Evolutionary conservation across 2,797 vertebrate species (phyloP).

Genomic region (Prionace glauca): DNA sequence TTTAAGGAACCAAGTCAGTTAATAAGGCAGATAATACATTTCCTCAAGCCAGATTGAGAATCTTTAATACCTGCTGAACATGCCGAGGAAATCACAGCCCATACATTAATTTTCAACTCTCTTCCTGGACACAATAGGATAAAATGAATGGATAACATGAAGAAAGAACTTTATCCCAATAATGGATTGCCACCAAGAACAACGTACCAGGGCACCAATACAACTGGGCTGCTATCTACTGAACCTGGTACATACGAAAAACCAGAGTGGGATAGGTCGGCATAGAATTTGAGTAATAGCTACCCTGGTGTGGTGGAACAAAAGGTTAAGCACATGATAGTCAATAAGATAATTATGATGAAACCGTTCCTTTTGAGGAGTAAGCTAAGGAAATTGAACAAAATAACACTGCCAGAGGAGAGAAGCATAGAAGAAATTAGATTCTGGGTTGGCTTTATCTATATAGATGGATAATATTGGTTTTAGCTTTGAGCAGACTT

Average conservation of each 20-base stretch:
- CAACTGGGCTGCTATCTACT: background rate
- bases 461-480: background rate
- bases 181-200: background rate
- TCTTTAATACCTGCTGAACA: background rate
- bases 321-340: background rate
- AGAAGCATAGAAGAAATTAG: background rate
- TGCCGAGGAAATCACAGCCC: background rate
- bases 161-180: background rate
- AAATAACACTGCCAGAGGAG: background rate
- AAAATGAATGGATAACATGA: background rate
- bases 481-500: background rate
- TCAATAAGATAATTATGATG: background rate
- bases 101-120: background rate
- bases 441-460: background rate
- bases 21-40: background rate
- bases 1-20: background rate
- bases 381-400: background rate
- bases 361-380: background rate
- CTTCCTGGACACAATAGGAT: background rate
- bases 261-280: background rate
- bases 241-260: background rate
- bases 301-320: background rate
- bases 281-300: background rate
- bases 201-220: background rate
- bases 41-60: background rate